phyloP scores from a whole-genome alignment of 2,113 vertebrate species.

The Corythoichthys haematopterus region DNA sequence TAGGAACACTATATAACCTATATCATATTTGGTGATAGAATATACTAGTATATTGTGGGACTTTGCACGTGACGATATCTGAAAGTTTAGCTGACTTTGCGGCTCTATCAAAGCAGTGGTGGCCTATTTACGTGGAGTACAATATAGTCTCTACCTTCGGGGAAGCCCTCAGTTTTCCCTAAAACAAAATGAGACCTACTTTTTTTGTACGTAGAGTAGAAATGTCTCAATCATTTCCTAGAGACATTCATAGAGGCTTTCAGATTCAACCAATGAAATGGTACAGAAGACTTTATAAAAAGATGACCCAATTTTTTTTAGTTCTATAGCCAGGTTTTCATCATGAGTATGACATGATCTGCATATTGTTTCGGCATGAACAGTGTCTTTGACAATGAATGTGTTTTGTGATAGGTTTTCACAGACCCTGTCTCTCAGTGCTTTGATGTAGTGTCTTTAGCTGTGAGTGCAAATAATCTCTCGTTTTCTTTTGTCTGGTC shows the following conservation, averaged over 20 bases:
- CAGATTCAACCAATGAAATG: slow-evolving; percentile 16
- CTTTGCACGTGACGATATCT: background rate
- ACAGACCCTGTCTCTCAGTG: background rate
- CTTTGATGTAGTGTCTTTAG: background rate
- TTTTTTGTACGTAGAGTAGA: slow-evolving; percentile 24
- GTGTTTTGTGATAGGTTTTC: too few relatives aligned
- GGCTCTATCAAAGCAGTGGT: background rate
- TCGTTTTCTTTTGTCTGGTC: background rate
- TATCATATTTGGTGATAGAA: background rate
- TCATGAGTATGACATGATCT: background rate
- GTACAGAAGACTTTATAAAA: slow-evolving; percentile 29
- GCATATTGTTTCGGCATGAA: background rate
- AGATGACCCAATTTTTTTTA: slow-evolving; percentile 18
- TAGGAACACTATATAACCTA: slow-evolving; percentile 2
- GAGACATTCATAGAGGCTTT: slow-evolving; percentile 3
- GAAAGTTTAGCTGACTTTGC: background rate
- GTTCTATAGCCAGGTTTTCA: background rate
- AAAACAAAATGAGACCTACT: slow-evolving; percentile 15
- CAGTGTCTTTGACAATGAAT: background rate
- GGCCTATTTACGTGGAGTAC: slow-evolving; percentile 12
- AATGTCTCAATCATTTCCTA: slow-evolving; percentile 25
- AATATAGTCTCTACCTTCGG: slow-evolving; percentile 3
- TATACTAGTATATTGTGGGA: background rate
- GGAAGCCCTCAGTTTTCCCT: slow-evolving; percentile 17
- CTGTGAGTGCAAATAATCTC: background rate